Evolutionary conservation across 2,888 invertebrate species (phyloP).

Genomic region (Ectemnius continuus): DNA sequence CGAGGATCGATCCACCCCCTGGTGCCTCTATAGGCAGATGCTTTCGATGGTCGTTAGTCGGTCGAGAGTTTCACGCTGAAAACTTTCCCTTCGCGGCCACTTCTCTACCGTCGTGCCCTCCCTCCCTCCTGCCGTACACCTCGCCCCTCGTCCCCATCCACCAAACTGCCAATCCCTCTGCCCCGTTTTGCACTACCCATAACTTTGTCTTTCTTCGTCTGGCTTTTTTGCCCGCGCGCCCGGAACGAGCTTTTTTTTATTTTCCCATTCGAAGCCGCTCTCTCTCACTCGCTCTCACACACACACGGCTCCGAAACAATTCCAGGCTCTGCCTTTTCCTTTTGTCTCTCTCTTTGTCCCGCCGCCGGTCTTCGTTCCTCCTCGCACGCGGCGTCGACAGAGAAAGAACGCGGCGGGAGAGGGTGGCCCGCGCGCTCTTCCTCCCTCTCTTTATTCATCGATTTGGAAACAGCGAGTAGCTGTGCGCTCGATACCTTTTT

Average conservation of each 20-base stretch:
- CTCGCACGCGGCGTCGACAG: conserved; percentile 1
- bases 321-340: conserved; percentile 20
- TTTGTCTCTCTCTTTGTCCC: conserved; percentile 2
- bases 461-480: conserved; percentile 48
- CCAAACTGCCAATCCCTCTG: not conserved
- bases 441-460: conserved; percentile 43
- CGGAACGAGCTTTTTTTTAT: not conserved
- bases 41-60: conserved; percentile 58
- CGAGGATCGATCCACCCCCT: conserved; percentile 41
- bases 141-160: not conserved
- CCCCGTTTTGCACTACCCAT: conserved; percentile 5
- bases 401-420: too few relatives aligned
- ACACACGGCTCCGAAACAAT: conserved; percentile 40
- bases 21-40: conserved; percentile 40
- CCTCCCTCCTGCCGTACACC: not conserved
- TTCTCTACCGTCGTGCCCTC: not conserved
- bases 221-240: conserved; percentile 2
- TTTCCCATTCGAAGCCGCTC: not conserved
- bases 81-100: conserved; percentile 39
- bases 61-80: conserved; percentile 48
- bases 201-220: conserved; percentile 5
- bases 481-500: conserved; percentile 32
- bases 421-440: too few relatives aligned
- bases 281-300: conserved; percentile 17
- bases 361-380: conserved; percentile 8